Base-by-base conservation (phyloP, 1,140 invertebrate genomes). In the Apis dorsata region DNA sequence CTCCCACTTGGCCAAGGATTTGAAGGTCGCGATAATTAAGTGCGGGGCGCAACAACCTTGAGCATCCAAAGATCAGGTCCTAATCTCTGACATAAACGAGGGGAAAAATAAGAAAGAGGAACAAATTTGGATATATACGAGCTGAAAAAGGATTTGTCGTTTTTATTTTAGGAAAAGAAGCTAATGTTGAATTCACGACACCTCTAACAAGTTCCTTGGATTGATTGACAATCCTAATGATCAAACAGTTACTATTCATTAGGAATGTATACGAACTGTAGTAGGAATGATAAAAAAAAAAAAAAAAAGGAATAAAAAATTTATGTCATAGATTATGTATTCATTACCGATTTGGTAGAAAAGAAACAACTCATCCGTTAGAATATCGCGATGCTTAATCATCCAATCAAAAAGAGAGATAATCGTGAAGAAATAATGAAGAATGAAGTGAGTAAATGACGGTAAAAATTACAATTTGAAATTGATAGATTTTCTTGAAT, bases 1-100 rank as follows among this genome's bases (percentile, higher is more conserved):
- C 34, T 98, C 97, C 1, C 96, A 97, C 91, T 94, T 97, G 77
- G 97, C 97, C 1, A 95, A 95, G 83, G 96, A 97, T 90, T 94
- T 98, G 34, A 97, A 86, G 55, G 91, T 93, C 49, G 91, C 92
- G 19, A 93, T 93, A 90, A 92, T 93, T 51, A 91, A 93, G n/a
- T n/a, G n/a, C 51, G 89, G 91, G 13, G 90, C 92, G 24, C 93
- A 93, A 51, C 91, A 92, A 51, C 90, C 91, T 19, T 93, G 87
- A 92, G 84, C 73, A 28, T 76, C 28, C 19, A 21, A 76, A 68
- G 76, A 74, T 81, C 78, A 57, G 53, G 28, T 53, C 44, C 57
- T 34, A n/a, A 24, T 62, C 44, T 53, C 15, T 28, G 12, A 44
- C 34, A 62, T n/a, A 19, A 24, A 51, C 49, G 49, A 68, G 28